Evolutionary conservation across 2,113 vertebrate genomes (phyloP).

Genomic region (Anseranas semipalmata): DNA sequence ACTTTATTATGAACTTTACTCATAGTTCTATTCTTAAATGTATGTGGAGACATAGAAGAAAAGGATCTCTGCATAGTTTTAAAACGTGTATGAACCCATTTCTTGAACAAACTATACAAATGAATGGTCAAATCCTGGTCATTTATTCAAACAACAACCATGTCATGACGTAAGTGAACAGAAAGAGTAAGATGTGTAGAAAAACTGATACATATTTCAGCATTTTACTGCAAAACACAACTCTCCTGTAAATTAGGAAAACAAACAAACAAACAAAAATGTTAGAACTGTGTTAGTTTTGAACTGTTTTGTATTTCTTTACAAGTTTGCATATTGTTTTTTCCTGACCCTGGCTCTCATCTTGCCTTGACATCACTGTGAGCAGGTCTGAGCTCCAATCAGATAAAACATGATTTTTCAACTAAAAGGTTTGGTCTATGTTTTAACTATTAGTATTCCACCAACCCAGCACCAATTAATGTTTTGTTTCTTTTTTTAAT

Average conservation of each 20-base stretch:
- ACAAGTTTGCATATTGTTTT: neutral
- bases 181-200: neutral
- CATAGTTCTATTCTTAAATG: neutral
- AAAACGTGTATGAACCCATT: neutral
- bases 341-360: neutral
- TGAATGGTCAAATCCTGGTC: neutral
- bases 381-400: neutral
- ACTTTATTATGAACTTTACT: neutral
- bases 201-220: neutral
- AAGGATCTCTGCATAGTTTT: neutral
- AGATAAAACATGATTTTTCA: neutral
- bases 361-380: neutral
- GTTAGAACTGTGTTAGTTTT: neutral
- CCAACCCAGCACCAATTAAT: neutral
- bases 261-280: neutral
- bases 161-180: neutral
- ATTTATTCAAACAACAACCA: neutral
- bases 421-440: neutral
- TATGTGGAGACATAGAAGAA: neutral
- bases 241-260: neutral
- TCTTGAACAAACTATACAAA: neutral
- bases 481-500: neutral
- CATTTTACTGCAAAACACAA: neutral
- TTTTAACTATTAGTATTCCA: neutral
- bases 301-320: neutral